Percentiles rank a stretch among this genome's conserved stretches.
phyloP scores from a whole-genome alignment of 2,888 invertebrate genomes.

The Hetaerina titia region DNA sequence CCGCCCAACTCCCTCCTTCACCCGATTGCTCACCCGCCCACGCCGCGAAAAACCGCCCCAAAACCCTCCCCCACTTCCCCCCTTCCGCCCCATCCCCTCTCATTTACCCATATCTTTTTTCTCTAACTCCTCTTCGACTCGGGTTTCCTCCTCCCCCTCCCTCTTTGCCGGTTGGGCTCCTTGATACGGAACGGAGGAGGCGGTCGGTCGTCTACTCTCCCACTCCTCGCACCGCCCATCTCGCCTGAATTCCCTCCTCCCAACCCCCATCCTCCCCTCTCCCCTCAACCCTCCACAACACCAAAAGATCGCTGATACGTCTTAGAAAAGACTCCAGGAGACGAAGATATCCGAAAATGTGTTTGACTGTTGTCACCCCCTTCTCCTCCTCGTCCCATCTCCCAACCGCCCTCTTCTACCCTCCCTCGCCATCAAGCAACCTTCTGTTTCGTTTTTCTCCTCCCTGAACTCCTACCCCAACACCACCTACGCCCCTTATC shows the following conservation, averaged over 20 bases:
- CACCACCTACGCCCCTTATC: neutral
- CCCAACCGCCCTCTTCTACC: neutral
- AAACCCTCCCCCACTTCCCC: neutral
- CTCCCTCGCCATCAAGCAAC: neutral
- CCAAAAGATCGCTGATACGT: slow-evolving; percentile 45
- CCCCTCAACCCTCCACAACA: neutral
- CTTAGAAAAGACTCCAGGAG: slow-evolving; percentile 53
- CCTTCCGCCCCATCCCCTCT: neutral
- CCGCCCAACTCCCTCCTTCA: neutral
- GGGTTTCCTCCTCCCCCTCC: neutral
- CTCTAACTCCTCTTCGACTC: slow-evolving; percentile 41
- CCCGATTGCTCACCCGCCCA: neutral
- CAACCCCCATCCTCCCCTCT: neutral
- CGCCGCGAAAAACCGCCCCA: neutral
- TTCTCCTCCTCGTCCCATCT: neutral
- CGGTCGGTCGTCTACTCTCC: neutral
- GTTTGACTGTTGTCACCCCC: slow-evolving; percentile 62
- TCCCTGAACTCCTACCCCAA: neutral
- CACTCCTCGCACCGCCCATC: neutral
- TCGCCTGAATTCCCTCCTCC: neutral
- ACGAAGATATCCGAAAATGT: slow-evolving; percentile 65
- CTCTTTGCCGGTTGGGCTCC: neutral
- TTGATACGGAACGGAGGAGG: neutral
- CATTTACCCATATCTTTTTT: slow-evolving; percentile 45
- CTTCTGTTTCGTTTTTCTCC: neutral